Evolutionary conservation across 2,797 vertebrate species (phyloP).

Genomic region (Mustela erminea): DNA sequence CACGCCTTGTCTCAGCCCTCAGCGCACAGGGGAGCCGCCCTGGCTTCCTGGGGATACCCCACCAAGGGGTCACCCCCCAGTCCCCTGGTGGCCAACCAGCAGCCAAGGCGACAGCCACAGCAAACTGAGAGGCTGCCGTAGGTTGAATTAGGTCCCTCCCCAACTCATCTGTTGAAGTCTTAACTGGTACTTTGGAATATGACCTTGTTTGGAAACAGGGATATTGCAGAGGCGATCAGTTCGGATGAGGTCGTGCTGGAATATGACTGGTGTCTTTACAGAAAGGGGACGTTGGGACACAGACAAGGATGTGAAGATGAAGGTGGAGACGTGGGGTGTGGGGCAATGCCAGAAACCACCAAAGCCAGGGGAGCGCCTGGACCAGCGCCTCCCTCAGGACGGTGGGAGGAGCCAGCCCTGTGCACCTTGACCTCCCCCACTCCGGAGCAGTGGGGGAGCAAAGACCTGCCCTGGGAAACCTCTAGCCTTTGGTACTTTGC

Average conservation of each 20-base stretch:
- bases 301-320: not conserved
- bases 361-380: rapidly evolving
- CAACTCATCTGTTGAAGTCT: not conserved
- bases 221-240: not conserved
- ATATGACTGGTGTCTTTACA: not conserved
- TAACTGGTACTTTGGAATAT: not conserved
- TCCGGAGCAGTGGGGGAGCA: not conserved
- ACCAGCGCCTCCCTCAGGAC: not conserved
- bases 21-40: not conserved
- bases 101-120: not conserved
- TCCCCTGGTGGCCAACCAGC: not conserved
- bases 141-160: not conserved
- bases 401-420: not conserved
- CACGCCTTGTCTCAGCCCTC: not conserved
- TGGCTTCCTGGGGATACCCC: not conserved
- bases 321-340: not conserved
- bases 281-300: not conserved
- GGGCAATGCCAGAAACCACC: rapidly evolving
- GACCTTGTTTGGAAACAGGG: not conserved
- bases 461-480: too few relatives aligned
- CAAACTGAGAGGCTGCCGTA: not conserved
- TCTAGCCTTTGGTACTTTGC: not conserved
- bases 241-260: not conserved
- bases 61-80: not conserved
- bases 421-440: not conserved